Conservation (phyloP, 2,888 invertebrate species). For the Octonoba sinensis region DNA sequence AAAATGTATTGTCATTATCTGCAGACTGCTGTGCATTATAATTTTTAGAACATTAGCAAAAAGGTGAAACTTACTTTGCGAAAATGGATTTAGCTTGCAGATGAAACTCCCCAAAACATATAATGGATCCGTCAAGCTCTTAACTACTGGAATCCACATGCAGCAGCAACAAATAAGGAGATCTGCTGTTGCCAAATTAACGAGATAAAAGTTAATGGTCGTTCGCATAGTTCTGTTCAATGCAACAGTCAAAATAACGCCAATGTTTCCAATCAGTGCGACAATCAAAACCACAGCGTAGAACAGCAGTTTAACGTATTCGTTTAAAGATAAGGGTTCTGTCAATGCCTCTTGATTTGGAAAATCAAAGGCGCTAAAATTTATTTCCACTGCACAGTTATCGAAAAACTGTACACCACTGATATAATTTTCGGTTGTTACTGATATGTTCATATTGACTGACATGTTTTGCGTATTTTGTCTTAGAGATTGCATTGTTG, state of each 20-base stretch:
- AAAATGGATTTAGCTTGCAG: constrained; percentile 69
- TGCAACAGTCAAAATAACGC: constrained; percentile 68
- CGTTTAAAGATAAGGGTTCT: constrained; percentile 50
- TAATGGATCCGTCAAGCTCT: constrained; percentile 67
- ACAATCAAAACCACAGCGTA: constrained; percentile 68
- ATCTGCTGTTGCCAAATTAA: constrained; percentile 69
- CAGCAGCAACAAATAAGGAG: constrained; percentile 69
- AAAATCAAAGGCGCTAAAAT: constrained; percentile 60
- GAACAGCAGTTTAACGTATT: constrained; percentile 66
- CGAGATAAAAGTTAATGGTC: constrained; percentile 69
- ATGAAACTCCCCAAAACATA: constrained; percentile 68
- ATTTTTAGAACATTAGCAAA: not conserved
- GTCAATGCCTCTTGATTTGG: constrained; percentile 33
- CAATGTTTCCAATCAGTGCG: constrained; percentile 68
- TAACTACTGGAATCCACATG: constrained; percentile 69
- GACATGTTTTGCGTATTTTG: too few relatives aligned
- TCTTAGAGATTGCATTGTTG: too few relatives aligned
- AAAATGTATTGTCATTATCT: too few relatives aligned
- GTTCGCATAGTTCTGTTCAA: constrained; percentile 68
- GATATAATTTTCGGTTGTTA: too few relatives aligned
- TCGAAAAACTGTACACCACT: too few relatives aligned
- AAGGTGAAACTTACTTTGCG: constrained; percentile 68
- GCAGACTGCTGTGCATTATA: too few relatives aligned
- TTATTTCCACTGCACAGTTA: constrained; percentile 38
- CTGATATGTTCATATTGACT: too few relatives aligned